Evolutionary conservation across 2,888 invertebrate genomes (phyloP).

Genomic region (Sericinus montela): DNA sequence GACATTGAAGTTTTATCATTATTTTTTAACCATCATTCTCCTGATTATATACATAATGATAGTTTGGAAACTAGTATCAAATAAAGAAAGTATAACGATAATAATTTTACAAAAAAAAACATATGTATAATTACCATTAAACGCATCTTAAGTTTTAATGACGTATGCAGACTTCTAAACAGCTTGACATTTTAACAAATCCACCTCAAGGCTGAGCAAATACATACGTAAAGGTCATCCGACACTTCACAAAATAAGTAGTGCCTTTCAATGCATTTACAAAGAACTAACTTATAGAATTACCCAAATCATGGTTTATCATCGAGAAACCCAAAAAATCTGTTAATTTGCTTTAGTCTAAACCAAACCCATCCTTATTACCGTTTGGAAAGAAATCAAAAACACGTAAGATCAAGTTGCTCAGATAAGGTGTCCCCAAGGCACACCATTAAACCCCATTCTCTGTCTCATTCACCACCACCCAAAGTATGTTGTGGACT

Average conservation of each 20-base stretch:
- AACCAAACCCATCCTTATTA: background rate
- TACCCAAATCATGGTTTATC: background rate
- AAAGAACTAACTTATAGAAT: background rate
- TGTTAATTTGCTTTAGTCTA: background rate
- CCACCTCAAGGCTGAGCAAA: slow-evolving; percentile 13
- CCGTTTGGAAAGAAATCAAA: too few species aligned
- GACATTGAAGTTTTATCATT: too few species aligned
- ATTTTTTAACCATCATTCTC: too few species aligned
- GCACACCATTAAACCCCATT: background rate
- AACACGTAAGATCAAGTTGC: too few species aligned
- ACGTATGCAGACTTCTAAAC: slow-evolving; percentile 7
- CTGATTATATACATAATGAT: too few species aligned
- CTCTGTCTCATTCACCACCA: background rate
- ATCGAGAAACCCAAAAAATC: background rate
- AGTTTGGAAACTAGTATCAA: too few species aligned
- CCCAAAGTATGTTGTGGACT: background rate
- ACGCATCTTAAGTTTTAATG: slow-evolving; percentile 1
- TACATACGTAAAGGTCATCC: slow-evolving; percentile 3
- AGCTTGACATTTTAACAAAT: slow-evolving; percentile 14
- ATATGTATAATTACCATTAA: too few species aligned
- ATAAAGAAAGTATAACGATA: too few species aligned
- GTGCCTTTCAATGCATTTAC: background rate
- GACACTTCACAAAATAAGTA: background rate
- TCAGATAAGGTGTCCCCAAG: too few species aligned
- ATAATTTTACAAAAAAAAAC: too few species aligned